Percentiles rank a stretch among this genome's conserved stretches.
Evolutionary conservation across 2,113 vertebrate genomes (phyloP).

Genomic region (Thinocorus orbignyianus): DNA sequence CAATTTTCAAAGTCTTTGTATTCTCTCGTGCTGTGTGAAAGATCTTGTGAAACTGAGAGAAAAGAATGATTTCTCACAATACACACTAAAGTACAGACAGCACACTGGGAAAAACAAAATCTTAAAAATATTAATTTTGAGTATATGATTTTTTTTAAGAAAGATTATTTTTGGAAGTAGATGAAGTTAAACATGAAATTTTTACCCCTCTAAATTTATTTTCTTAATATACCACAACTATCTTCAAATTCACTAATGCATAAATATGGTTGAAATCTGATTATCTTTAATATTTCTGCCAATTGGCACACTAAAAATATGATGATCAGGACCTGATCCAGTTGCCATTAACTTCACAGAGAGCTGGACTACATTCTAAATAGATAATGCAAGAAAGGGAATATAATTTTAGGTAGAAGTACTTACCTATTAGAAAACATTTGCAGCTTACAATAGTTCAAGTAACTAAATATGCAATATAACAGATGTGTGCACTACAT

Average conservation of each 20-base stretch:
- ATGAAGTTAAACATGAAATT: not conserved
- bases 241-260: not conserved
- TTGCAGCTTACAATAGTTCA: not conserved
- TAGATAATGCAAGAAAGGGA: not conserved
- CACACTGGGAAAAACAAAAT: not conserved
- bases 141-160: not conserved
- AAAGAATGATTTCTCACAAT: not conserved
- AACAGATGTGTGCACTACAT: not conserved
- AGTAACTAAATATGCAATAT: too few relatives aligned
- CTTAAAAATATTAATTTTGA: not conserved
- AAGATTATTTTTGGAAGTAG: not conserved
- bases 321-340: not conserved
- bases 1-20: not conserved
- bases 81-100: not conserved
- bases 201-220: not conserved
- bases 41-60: not conserved
- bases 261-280: not conserved
- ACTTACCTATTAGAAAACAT: not conserved
- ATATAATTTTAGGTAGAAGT: not conserved
- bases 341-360: not conserved
- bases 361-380: not conserved
- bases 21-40: not conserved
- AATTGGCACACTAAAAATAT: not conserved
- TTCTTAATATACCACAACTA: not conserved
- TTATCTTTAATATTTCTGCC: not conserved